A percentile compares a stretch with the other conserved stretches of the same genome.
Conservation (phyloP, 2,113 vertebrate species). For the Andinoacara biseriatus region DNA sequence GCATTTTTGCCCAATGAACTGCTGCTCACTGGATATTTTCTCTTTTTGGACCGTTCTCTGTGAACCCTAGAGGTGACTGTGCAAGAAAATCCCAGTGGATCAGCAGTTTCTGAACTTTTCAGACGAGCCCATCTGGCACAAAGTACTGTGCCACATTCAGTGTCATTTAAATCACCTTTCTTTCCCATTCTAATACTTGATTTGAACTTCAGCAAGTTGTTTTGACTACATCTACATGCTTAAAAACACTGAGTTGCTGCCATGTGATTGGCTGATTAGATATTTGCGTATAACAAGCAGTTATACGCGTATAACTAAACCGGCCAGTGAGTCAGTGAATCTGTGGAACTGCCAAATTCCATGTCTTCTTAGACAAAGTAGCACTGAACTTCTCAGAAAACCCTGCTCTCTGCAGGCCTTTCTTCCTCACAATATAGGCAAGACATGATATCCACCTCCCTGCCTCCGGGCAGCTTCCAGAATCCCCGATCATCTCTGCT, state of each 20-base stretch:
- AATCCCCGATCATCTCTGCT: conserved; percentile 53
- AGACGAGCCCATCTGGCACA: background rate
- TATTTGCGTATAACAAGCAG: background rate
- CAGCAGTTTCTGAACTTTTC: fast-evolving
- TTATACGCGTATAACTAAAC: fast-evolving
- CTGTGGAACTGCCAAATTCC: background rate
- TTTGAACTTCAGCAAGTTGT: background rate
- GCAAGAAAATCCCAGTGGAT: background rate
- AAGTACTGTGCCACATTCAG: background rate
- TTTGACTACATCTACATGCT: background rate
- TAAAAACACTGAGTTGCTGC: background rate
- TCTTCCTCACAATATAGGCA: background rate
- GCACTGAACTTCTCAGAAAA: background rate
- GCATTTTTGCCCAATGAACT: background rate
- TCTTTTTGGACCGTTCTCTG: background rate
- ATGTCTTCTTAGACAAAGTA: background rate
- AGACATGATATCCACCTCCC: conserved; percentile 18
- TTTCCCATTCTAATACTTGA: background rate
- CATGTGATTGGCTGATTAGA: background rate
- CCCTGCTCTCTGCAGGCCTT: background rate
- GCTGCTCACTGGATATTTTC: fast-evolving
- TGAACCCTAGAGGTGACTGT: background rate
- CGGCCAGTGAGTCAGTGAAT: background rate
- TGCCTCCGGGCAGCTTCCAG: conserved; percentile 40
- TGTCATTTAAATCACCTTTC: background rate